Evolutionary conservation across 2,113 vertebrate species (phyloP), one percentile per base, ranked within the genome.

Genomic region (Melanotaenia duboulayi): DNA sequence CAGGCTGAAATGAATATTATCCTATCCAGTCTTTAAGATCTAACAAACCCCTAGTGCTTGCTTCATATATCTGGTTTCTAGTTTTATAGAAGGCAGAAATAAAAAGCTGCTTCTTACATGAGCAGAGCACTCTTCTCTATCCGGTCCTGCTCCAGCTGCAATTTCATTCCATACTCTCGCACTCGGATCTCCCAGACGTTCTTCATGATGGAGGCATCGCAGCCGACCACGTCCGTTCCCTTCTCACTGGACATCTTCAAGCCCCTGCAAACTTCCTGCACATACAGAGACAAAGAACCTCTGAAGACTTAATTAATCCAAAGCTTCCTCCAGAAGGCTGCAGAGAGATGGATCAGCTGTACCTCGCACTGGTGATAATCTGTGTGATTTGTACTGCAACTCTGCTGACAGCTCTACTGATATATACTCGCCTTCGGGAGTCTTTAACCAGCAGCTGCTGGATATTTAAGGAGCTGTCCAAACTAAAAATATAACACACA

Each of bases 101-200:
- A 14, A 14, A 56, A 0, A 12, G 61, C 13, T 20, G 1, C 42
- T 74, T 14, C 86, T 85, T 67, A 90, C 83, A 39, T 1, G 2
- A 32, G 3, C 52, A 90, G 54, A n/a, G 88, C 88, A 0, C 88
- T 90, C 16, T 50, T 81, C 48, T 67, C 13, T 0, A 25, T 0
- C 3, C 84, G 59, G 1, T 81, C 37, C 19, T 73, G 7, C 66
- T 90, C 88, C 68, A 8, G 17, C 11, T 65, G 55, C 11, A 25
- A 2, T 62, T 73, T 86, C 51, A 61, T 50, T 1, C 2, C 23
- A 2, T 55, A 23, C 7, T 88, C 81, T 25, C 72, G 14, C 23
- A 1, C 3, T 32, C 88, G 63, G 74, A 86, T 88, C 80, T 80
- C 76, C 88, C 88, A 90, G 1, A 88, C 74, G 12, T 83, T 81